phyloP scores from a whole-genome alignment of 2,888 invertebrate genomes.

The Tetheella fluctuosa region DNA sequence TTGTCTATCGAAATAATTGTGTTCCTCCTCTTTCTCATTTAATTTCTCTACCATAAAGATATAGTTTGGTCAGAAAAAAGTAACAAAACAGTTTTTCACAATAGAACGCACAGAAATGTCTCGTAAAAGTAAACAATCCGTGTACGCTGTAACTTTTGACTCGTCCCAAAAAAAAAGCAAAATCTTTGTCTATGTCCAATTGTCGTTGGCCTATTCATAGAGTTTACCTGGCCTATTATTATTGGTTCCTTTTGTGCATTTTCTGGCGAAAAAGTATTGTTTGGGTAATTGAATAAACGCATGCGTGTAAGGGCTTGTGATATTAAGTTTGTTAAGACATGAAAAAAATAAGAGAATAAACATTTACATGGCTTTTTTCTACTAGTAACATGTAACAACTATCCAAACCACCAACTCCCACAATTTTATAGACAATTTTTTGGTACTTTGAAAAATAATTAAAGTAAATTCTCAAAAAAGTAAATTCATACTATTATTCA shows the following conservation, averaged over 20 bases:
- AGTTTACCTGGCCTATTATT: conserved; percentile 72
- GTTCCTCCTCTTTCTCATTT: too few relatives aligned
- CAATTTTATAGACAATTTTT: too few relatives aligned
- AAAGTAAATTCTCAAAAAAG: background rate
- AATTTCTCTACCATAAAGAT: background rate
- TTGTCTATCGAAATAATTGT: too few relatives aligned
- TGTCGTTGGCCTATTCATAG: conserved; percentile 71
- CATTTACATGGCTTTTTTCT: background rate
- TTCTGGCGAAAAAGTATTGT: conserved; percentile 76
- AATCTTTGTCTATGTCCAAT: conserved; percentile 69
- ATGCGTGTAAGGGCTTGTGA: conserved; percentile 55
- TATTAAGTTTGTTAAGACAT: background rate
- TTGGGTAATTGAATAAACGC: conserved; percentile 81
- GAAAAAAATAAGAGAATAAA: background rate
- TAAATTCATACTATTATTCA: conserved; percentile 11
- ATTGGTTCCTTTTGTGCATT: conserved; percentile 68
- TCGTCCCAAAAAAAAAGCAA: conserved; percentile 57
- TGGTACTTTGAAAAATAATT: background rate
- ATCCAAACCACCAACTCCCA: background rate
- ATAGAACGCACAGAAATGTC: conserved; percentile 28
- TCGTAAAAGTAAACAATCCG: conserved; percentile 68
- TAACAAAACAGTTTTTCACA: background rate
- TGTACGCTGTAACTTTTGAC: conserved; percentile 72
- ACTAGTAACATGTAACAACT: background rate
- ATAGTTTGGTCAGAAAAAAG: background rate